Evolutionary conservation across 2,113 vertebrate genomes (phyloP).

Genomic region (Passer domesticus): DNA sequence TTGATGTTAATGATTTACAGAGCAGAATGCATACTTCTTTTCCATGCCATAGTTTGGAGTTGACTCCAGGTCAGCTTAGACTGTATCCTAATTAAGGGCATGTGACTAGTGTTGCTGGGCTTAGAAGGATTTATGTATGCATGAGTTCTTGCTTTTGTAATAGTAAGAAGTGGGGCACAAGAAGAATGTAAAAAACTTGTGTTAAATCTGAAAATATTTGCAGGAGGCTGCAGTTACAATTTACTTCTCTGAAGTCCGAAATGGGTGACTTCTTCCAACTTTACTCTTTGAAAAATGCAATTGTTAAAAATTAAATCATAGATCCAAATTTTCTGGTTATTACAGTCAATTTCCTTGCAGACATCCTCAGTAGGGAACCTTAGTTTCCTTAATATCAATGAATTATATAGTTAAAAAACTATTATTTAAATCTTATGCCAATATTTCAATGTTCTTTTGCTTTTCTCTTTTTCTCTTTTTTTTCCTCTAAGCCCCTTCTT

Average conservation of each 20-base stretch:
- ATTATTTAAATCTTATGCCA: constrained; percentile 65
- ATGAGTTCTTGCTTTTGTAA: background rate
- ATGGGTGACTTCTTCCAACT: background rate
- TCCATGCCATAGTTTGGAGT: background rate
- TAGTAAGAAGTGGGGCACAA: background rate
- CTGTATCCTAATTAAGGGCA: background rate
- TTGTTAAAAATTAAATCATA: constrained; percentile 45
- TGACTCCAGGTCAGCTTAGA: background rate
- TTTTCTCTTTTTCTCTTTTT: constrained; percentile 82
- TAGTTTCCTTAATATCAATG: constrained; percentile 63
- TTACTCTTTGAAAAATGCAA: constrained; percentile 44
- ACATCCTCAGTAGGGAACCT: constrained; percentile 37
- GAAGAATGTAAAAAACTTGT: background rate
- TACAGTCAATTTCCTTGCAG: constrained; percentile 60
- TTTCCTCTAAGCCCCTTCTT: constrained; percentile 87
- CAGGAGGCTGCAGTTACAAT: background rate
- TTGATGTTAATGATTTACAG: background rate
- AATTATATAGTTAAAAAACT: constrained; percentile 38
- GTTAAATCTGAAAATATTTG: background rate
- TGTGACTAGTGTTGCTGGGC: background rate
- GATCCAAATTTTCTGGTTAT: constrained; percentile 49
- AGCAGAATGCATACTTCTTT: background rate
- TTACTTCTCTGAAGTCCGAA: background rate
- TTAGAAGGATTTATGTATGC: background rate
- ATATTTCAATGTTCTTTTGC: constrained; percentile 80